phyloP scores from a whole-genome alignment of 2,797 vertebrate species.

The Sebastes jordani region DNA sequence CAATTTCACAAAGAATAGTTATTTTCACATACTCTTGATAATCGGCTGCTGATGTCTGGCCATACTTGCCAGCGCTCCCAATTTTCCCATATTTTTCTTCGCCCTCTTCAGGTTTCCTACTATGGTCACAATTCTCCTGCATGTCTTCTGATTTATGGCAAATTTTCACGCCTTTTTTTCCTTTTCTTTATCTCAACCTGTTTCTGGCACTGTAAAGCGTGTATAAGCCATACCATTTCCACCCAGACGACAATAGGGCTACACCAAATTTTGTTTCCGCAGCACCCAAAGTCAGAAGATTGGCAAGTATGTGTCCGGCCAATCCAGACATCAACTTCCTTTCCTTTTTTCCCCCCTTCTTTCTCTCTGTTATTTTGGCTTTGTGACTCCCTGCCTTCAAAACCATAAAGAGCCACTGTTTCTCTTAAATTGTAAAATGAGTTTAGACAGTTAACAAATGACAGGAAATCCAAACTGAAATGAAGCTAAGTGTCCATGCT shows the following conservation, averaged over 20 bases:
- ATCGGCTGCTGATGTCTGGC: neutral
- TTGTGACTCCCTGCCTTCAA: neutral
- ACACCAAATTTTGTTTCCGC: too few relatives aligned
- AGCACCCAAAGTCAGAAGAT: too few relatives aligned
- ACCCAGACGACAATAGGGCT: too few relatives aligned
- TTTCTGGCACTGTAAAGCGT: too few relatives aligned
- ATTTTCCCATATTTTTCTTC: too few relatives aligned
- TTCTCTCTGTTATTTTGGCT: neutral
- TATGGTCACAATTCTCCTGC: too few relatives aligned
- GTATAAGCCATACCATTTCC: too few relatives aligned
- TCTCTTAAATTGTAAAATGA: conserved; percentile 25
- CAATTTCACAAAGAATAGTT: neutral
- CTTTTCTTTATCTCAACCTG: too few relatives aligned
- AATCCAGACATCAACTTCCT: neutral
- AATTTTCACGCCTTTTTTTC: too few relatives aligned
- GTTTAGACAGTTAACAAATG: conserved; percentile 26
- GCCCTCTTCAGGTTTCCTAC: too few relatives aligned
- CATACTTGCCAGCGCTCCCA: neutral
- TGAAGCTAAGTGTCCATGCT: neutral
- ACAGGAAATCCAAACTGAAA: conserved; percentile 23
- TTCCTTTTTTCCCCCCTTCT: neutral
- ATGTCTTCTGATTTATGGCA: too few relatives aligned
- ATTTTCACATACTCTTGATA: neutral
- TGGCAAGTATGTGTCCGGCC: too few relatives aligned
- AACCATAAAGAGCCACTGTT: conserved; percentile 11